Evolutionary conservation across 2,888 invertebrate species (phyloP).

Genomic region (Flabesymbios commensalis): DNA sequence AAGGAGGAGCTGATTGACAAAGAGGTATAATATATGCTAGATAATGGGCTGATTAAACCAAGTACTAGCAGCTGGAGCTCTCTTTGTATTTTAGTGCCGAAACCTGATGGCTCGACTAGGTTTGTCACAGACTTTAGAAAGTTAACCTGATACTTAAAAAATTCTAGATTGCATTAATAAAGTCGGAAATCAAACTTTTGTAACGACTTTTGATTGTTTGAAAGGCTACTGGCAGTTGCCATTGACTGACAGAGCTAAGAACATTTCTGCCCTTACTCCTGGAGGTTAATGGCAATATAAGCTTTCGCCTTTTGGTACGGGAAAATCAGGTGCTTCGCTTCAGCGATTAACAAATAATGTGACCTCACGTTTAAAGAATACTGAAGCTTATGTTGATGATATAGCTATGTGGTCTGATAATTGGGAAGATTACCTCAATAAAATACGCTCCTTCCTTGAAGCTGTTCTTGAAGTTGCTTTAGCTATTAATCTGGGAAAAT

Average conservation of each 20-base stretch:
- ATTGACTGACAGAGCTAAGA: no score
- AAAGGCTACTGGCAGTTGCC: constrained; percentile 33
- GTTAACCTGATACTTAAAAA: constrained; percentile 35
- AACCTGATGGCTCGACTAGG: constrained; percentile 5
- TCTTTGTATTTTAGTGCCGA: constrained; percentile 27
- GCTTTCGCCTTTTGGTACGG: neutral
- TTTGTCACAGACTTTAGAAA: constrained; percentile 36
- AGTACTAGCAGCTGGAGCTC: constrained; percentile 36
- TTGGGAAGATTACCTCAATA: neutral
- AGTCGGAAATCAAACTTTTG: constrained; percentile 33
- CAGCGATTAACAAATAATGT: neutral
- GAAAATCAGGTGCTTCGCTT: neutral
- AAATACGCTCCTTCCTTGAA: neutral
- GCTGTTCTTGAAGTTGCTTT: neutral
- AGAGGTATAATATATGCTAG: constrained; percentile 35
- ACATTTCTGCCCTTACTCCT: no score
- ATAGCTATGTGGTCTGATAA: no score
- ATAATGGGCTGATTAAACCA: constrained; percentile 38
- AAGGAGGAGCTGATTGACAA: constrained; percentile 15
- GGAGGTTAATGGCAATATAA: no score
- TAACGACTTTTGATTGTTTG: constrained; percentile 37
- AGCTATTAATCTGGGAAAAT: constrained; percentile 13
- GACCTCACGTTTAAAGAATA: neutral
- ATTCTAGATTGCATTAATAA: constrained; percentile 39
- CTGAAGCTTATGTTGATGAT: constrained; percentile 3